Evolutionary conservation across 2,888 invertebrate genomes (phyloP).

Genomic region (Nomada fabriciana): DNA sequence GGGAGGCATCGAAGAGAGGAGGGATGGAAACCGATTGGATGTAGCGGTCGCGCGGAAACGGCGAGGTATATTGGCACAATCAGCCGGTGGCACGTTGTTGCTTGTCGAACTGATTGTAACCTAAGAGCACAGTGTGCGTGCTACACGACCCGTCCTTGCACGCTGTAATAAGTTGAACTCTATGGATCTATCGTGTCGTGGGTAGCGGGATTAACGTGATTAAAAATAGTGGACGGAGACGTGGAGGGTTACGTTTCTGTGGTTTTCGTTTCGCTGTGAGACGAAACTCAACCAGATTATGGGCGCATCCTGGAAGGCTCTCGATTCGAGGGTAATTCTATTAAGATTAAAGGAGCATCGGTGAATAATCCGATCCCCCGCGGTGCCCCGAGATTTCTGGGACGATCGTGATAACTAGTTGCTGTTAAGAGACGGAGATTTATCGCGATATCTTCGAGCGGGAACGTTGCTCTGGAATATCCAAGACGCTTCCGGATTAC

Average conservation of each 20-base stretch:
- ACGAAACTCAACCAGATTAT: slow-evolving; percentile 23
- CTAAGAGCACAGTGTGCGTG: slow-evolving; percentile 49
- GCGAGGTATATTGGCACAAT: slow-evolving; percentile 74
- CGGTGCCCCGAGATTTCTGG: slow-evolving; percentile 26
- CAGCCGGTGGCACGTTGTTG: slow-evolving; percentile 70
- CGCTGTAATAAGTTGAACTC: slow-evolving; percentile 56
- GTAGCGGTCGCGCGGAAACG: slow-evolving; percentile 51
- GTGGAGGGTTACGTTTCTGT: slow-evolving; percentile 7
- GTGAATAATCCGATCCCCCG: slow-evolving; percentile 39
- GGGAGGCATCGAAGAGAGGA: neutral
- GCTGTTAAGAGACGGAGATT: slow-evolving; percentile 34
- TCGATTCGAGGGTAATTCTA: slow-evolving; percentile 57
- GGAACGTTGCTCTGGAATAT: neutral
- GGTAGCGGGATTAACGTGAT: slow-evolving; percentile 58
- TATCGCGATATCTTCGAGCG: slow-evolving; percentile 52
- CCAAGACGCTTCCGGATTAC: neutral
- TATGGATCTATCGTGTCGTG: slow-evolving; percentile 17
- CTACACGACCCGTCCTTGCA: slow-evolving; percentile 14
- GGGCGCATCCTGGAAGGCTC: slow-evolving; percentile 23
- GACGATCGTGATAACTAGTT: slow-evolving; percentile 55
- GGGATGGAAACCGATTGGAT: slow-evolving; percentile 55
- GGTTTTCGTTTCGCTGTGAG: neutral
- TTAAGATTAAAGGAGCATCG: slow-evolving; percentile 58
- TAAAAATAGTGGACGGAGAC: slow-evolving; percentile 43
- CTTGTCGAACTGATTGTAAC: slow-evolving; percentile 72